Evolutionary conservation across 2,888 invertebrate species (phyloP), one percentile per base, ranked within the genome.

Genomic region (Laspeyria flexula): DNA sequence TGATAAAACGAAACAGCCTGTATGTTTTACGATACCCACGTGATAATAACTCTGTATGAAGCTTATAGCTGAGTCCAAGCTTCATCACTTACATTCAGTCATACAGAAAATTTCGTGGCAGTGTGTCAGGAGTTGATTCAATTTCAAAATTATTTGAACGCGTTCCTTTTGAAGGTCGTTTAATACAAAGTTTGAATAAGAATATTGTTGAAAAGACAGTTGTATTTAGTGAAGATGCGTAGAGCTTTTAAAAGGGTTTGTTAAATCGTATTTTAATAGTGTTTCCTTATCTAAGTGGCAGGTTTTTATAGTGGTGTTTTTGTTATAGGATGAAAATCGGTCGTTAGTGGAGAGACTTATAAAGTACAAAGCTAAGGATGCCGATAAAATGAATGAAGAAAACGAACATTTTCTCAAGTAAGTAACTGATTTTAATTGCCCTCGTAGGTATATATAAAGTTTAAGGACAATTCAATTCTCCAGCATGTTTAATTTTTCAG

Each of bases 321-420:
- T 66, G 48, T 94, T 95, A 58, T 93, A 98, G 96, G 96, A 96
- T 79, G 98, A 98, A 93, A 97, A 98, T 89, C 94, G 96, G 31
- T 94, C 96, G 60, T 90, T 98, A 63, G 94, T 98, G 50, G 97
- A 98, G 64, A 94, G 98, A 69, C 94, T 98, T 72, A 97, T 99
- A 86, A 96, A 96, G 68, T 96, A 97, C 82, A 99, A 99, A 90
- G 95, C 97, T 41, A 96, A 96, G 89, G 98, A 98, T 93, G 99
- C 99, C 0, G 99, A 99, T 77, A 96, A 96, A 87, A 95, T 99
- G 94, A 99, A 99, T 81, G 97, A 97, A 90, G 98, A 99, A 88
- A 99, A 99, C 92, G 99, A 99, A 85, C 96, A 96, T 82, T 96
- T 97, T 83, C 88, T 97, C 70, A 97, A 96, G 97, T 97, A 94